A percentile compares a stretch with the other conserved stretches of the same genome.
Evolutionary conservation across 92 coral and sea anemone species (phyloP).

Genomic region (Porites evermanni): DNA sequence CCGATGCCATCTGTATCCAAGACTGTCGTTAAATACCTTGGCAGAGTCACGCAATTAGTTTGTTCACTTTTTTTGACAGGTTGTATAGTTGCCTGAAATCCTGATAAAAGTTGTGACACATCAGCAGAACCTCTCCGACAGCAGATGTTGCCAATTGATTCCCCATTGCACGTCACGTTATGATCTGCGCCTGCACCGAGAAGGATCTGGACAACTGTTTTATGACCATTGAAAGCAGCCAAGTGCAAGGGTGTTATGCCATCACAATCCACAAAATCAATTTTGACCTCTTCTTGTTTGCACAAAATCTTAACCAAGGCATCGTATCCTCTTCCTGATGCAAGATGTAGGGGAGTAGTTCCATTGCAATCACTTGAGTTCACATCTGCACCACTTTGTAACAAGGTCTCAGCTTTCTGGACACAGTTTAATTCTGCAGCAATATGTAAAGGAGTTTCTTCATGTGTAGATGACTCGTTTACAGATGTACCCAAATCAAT

Average conservation of each 20-base stretch:
- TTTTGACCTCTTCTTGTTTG: conserved; percentile 24
- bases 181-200: conserved; percentile 46
- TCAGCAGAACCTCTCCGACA: conserved; percentile 43
- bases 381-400: conserved; percentile 40
- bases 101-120: conserved; percentile 14
- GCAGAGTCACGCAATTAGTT: conserved; percentile 5
- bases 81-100: conserved; percentile 7
- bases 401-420: conserved; percentile 15
- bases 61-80: not conserved
- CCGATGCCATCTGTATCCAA: conserved; percentile 48
- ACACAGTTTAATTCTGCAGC: conserved; percentile 57
- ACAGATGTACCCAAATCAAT: conserved; percentile 39
- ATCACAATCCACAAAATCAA: conserved; percentile 23
- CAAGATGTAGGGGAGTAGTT: conserved; percentile 36
- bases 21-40: conserved; percentile 37
- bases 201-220: conserved; percentile 36
- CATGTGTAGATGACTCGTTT: conserved; percentile 48
- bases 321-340: conserved; percentile 39
- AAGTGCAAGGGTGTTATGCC: conserved; percentile 39
- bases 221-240: conserved; percentile 49
- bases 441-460: conserved; percentile 68
- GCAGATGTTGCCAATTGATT: conserved; percentile 33
- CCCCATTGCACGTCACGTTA: conserved; percentile 35
- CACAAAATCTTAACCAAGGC: conserved; percentile 44
- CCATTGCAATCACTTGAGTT: conserved; percentile 47